Evolutionary conservation across 2,888 invertebrate species (phyloP).

Genomic region (Polietes domitor): DNA sequence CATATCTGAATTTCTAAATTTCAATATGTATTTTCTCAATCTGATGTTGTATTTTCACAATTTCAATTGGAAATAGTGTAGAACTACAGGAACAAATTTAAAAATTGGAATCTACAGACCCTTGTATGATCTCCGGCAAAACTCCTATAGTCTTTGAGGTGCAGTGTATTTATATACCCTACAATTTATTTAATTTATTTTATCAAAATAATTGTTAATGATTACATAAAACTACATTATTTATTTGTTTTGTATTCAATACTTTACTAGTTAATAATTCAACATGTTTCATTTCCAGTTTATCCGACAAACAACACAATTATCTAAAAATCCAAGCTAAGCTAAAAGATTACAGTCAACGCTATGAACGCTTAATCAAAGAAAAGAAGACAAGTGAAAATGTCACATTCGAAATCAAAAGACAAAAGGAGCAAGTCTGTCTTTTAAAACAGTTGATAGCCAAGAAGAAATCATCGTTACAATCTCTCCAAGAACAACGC

Average conservation of each 20-base stretch:
- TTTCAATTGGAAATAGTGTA: no score
- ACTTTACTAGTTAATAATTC: not conserved
- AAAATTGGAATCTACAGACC: no score
- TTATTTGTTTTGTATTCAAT: not conserved
- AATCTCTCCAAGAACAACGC: conserved; percentile 82
- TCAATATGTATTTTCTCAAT: no score
- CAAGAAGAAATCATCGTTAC: conserved; percentile 71
- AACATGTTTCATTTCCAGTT: conserved; percentile 79
- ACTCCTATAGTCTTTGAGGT: no score
- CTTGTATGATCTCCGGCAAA: no score
- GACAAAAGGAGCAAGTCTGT: conserved; percentile 83
- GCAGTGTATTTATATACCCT: no score
- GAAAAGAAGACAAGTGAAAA: conserved; percentile 80
- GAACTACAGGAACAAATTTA: no score
- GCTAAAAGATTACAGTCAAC: conserved; percentile 82
- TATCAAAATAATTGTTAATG: no score
- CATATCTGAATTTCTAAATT: no score
- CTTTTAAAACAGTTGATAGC: conserved; percentile 83
- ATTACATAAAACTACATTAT: no score
- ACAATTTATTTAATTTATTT: no score
- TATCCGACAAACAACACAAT: conserved; percentile 84
- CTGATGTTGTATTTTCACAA: no score
- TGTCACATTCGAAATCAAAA: conserved; percentile 83
- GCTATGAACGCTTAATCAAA: conserved; percentile 82
- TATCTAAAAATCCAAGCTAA: conserved; percentile 83